Conservation (phyloP, 2,797 vertebrate genomes). For the Periparus ater region DNA sequence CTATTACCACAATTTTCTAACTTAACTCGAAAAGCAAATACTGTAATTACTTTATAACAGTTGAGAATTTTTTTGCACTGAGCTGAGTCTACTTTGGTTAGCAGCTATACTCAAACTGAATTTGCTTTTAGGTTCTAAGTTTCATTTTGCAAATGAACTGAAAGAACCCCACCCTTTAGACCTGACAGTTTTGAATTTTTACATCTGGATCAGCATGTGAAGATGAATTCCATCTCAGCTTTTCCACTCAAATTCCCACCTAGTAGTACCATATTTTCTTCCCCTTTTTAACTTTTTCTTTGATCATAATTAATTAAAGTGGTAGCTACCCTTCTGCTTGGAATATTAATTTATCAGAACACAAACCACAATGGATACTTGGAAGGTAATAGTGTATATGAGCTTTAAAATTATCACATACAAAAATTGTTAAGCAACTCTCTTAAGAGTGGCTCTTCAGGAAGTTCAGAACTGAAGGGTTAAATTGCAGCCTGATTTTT, state of each 20-base stretch:
- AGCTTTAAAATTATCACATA: not conserved
- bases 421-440: not conserved
- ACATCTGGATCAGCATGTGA: not conserved
- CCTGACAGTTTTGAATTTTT: not conserved
- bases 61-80: not conserved
- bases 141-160: not conserved
- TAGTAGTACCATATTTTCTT: not conserved
- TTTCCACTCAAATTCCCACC: not conserved
- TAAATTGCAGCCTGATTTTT: not conserved
- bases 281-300: not conserved
- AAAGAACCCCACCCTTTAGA: fast-evolving
- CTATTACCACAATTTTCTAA: not conserved
- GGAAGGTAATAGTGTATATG: not conserved
- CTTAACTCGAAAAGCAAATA: not conserved
- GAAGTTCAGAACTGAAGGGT: not conserved
- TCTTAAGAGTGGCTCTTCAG: not conserved
- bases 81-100: not conserved
- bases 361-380: not conserved
- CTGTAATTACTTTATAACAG: not conserved
- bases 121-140: not conserved
- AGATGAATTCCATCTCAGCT: not conserved
- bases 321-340: not conserved
- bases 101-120: not conserved
- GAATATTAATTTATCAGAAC: not conserved
- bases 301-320: not conserved